A percentile compares a stretch with the other conserved stretches of the same genome.
phyloP scores from a whole-genome alignment of 1,140 invertebrate species.

The Zaprionus lachaisei region DNA sequence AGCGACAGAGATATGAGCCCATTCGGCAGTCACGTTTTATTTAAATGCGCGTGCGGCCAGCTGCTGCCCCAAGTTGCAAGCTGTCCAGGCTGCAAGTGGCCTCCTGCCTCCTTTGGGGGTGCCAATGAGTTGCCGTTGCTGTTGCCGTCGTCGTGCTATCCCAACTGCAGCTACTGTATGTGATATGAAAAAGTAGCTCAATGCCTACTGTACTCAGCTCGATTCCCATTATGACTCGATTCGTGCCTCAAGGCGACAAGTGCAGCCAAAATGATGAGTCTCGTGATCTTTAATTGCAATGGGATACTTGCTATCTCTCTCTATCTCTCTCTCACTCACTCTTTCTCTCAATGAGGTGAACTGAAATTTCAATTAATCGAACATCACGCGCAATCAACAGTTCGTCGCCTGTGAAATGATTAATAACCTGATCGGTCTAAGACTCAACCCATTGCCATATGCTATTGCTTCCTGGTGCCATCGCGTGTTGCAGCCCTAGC shows the following conservation, averaged over 20 bases:
- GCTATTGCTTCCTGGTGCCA: conserved; percentile 30
- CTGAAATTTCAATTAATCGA: conserved; percentile 76
- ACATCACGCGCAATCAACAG: conserved; percentile 77
- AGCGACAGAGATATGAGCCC: conserved; percentile 79
- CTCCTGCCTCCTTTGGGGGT: conserved; percentile 34
- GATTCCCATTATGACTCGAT: not conserved
- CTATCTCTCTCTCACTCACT: fast-evolving
- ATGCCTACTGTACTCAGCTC: conserved; percentile 3
- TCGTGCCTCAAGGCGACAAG: conserved; percentile 59
- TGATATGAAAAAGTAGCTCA: conserved; percentile 49
- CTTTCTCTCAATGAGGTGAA: conserved; percentile 4
- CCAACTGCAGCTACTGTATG: conserved; percentile 53
- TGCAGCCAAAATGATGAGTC: conserved; percentile 63
- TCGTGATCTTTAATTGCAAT: conserved; percentile 63
- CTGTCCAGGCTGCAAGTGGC: not conserved
- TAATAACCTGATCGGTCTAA: conserved; percentile 51
- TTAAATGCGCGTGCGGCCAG: conserved; percentile 82
- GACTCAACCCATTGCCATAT: conserved; percentile 15
- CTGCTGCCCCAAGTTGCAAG: conserved; percentile 34
- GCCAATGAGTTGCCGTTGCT: conserved; percentile 55
- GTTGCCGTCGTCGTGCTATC: conserved; percentile 25
- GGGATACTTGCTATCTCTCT: not conserved
- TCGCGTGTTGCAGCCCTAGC: conserved; percentile 26
- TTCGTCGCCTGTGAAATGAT: conserved; percentile 53
- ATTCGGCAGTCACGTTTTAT: conserved; percentile 83